phyloP scores from a whole-genome alignment of 2,797 vertebrate genomes.

The Peromyscus attwateri region DNA sequence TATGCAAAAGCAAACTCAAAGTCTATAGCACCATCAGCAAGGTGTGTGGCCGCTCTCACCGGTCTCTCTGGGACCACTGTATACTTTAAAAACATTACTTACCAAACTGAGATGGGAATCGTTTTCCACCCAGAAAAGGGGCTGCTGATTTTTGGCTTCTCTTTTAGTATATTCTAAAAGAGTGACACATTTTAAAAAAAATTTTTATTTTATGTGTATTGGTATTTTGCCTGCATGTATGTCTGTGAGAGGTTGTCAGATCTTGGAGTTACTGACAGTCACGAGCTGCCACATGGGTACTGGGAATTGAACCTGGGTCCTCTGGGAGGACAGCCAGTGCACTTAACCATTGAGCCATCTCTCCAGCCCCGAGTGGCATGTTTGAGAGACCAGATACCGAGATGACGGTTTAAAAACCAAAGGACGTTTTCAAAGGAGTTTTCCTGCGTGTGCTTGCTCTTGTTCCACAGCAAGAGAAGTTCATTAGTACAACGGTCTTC shows the following conservation, averaged over 20 bases:
- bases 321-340: too few relatives aligned
- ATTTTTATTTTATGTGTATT: not conserved
- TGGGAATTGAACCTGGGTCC: too few relatives aligned
- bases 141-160: not conserved
- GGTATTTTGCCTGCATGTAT: not conserved
- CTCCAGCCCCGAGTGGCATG: too few relatives aligned
- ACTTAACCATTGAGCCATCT: too few relatives aligned
- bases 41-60: not conserved
- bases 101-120: not conserved
- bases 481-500: not conserved
- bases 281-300: too few relatives aligned
- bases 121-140: not conserved
- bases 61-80: not conserved
- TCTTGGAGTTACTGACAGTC: too few relatives aligned
- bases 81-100: conserved; percentile 12
- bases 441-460: not conserved
- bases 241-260: too few relatives aligned
- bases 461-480: not conserved
- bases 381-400: not conserved
- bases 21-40: not conserved
- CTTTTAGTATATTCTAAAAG: not conserved
- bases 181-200: not conserved
- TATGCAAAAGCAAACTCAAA: not conserved
- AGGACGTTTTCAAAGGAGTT: not conserved
- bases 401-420: not conserved